These are phyloP conservation scores for Euzetes globulus DNA, from an alignment of 2,888 invertebrate species.

Conservation along the genomic window DNA sequence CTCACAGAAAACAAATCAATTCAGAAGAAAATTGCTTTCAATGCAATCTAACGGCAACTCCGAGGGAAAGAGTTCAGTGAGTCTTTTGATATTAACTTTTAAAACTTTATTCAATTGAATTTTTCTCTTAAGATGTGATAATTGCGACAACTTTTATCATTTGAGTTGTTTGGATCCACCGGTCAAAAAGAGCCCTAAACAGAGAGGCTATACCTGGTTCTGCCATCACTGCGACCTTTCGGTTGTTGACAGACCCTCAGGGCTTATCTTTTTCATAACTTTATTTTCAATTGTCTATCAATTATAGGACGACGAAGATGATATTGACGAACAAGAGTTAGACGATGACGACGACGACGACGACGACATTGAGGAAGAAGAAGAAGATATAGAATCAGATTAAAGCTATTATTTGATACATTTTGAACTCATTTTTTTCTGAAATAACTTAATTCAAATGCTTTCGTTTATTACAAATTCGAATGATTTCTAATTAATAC, in stretches of 20 bases:
- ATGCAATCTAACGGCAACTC: background rate
- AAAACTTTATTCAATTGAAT: background rate
- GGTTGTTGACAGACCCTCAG: too few relatives aligned
- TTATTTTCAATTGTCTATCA: too few relatives aligned
- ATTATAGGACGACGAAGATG: too few relatives aligned
- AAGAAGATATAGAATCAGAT: too few relatives aligned
- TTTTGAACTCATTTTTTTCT: too few relatives aligned
- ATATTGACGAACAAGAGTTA: too few relatives aligned
- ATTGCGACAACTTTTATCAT: slow-evolving; percentile 81
- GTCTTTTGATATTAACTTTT: background rate
- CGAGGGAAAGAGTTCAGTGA: background rate
- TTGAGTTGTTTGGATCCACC: slow-evolving; percentile 89
- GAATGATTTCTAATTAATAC: background rate
- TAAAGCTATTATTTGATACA: too few relatives aligned
- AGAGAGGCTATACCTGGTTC: slow-evolving; percentile 89
- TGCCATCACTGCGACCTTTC: slow-evolving; percentile 76
- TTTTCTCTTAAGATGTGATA: slow-evolving; percentile 66
- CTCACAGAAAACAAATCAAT: background rate
- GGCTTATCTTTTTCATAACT: too few relatives aligned
- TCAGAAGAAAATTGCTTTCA: background rate
- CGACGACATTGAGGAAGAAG: too few relatives aligned
- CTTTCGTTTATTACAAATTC: too few relatives aligned
- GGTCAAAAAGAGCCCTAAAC: slow-evolving; percentile 84
- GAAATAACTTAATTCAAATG: too few relatives aligned
- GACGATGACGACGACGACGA: too few relatives aligned